These are phyloP conservation scores for Pammene aurita DNA, from an alignment of 2,888 invertebrate species.

Conservation along the genomic window DNA sequence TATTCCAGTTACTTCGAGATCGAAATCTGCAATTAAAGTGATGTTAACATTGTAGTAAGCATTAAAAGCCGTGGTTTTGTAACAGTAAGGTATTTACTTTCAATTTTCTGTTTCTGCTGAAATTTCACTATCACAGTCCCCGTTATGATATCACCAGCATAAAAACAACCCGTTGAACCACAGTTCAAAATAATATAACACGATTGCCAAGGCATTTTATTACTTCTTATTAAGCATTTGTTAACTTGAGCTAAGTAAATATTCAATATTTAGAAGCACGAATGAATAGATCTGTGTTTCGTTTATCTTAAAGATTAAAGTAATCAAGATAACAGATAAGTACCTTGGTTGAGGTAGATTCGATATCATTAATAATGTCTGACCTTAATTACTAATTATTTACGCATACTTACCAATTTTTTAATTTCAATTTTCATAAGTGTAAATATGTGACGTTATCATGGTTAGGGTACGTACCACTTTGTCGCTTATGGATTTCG, in stretches of 20 bases:
- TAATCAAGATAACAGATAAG: slow-evolving; percentile 19
- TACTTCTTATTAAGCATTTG: slow-evolving; percentile 6
- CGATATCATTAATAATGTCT: background rate
- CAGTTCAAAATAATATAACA: slow-evolving; percentile 66
- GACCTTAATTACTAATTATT: background rate
- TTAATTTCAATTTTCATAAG: too few species aligned
- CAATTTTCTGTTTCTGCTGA: slow-evolving; percentile 60
- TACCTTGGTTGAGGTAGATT: background rate
- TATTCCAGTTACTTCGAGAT: slow-evolving; percentile 63
- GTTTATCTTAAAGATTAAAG: slow-evolving; percentile 28
- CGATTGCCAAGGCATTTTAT: slow-evolving; percentile 62
- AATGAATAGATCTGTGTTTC: slow-evolving; percentile 11
- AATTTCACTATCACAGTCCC: slow-evolving; percentile 67
- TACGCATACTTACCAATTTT: too few species aligned
- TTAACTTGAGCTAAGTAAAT: slow-evolving; percentile 43
- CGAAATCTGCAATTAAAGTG: slow-evolving; percentile 59
- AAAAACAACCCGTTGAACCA: slow-evolving; percentile 66
- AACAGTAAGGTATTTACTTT: slow-evolving; percentile 55
- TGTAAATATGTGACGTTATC: too few species aligned
- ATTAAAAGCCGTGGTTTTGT: too few species aligned
- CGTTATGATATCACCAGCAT: slow-evolving; percentile 72
- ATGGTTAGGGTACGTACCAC: too few species aligned
- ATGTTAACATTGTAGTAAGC: slow-evolving; percentile 1
- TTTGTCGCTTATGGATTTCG: too few species aligned
- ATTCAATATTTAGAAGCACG: slow-evolving; percentile 28